phyloP scores from a whole-genome alignment of 2,797 vertebrate species.

The Gouania willdenowi region DNA sequence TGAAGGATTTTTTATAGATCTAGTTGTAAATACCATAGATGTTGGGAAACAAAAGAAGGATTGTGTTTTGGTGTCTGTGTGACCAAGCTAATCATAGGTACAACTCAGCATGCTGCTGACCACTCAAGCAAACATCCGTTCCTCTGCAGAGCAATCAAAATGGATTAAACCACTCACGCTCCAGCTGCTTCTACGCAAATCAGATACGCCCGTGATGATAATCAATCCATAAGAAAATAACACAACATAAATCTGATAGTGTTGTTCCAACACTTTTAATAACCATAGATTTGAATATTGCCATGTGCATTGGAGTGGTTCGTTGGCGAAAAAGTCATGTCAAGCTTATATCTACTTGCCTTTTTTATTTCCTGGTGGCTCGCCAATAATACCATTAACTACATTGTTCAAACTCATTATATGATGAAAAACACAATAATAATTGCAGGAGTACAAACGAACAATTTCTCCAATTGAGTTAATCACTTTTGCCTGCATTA shows the following conservation, averaged over 20 bases:
- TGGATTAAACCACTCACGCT: conserved; percentile 70
- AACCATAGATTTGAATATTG: conserved; percentile 79
- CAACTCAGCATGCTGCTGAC: conserved; percentile 46
- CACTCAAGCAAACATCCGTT: conserved; percentile 56
- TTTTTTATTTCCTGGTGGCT: conserved; percentile 70
- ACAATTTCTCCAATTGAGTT: conserved; percentile 73
- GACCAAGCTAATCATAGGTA: conserved; percentile 53
- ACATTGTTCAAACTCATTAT: conserved; percentile 81
- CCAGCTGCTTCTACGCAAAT: conserved; percentile 62
- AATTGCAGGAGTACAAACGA: conserved; percentile 73
- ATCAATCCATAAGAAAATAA: conserved; percentile 79
- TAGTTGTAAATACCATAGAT: conserved; percentile 8
- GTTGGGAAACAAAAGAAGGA: conserved; percentile 5
- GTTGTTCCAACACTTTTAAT: conserved; percentile 79
- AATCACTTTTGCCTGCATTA: conserved; percentile 72
- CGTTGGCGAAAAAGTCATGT: conserved; percentile 77
- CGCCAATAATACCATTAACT: conserved; percentile 81
- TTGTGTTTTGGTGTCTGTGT: conserved; percentile 25
- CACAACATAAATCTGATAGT: conserved; percentile 76
- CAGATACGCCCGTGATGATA: conserved; percentile 71
- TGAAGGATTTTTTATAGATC: conserved; percentile 1
- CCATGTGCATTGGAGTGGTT: conserved; percentile 76
- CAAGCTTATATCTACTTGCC: conserved; percentile 71
- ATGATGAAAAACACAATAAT: conserved; percentile 78
- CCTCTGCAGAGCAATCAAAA: conserved; percentile 76